Percentiles rank a stretch among this genome's conserved stretches.
phyloP scores from a whole-genome alignment of 2,113 vertebrate genomes.

The Rhynchomys soricoides region DNA sequence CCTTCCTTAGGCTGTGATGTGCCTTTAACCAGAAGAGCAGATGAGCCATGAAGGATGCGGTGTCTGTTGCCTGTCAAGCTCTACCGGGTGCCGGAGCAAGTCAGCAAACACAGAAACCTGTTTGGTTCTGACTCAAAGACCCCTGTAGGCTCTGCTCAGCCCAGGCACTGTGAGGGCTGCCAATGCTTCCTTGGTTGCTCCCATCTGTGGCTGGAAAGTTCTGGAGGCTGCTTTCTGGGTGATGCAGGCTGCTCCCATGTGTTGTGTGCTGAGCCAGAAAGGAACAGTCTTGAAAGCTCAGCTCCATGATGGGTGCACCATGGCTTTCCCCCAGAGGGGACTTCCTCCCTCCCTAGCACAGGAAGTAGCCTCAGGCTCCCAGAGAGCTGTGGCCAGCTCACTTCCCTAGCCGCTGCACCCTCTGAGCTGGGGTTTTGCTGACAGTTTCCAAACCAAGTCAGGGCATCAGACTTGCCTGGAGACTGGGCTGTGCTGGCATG shows the following conservation, averaged over 20 bases:
- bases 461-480: not conserved
- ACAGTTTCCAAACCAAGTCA: not conserved
- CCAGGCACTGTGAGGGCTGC: not conserved
- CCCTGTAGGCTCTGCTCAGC: not conserved
- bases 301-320: not conserved
- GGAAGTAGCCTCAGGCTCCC: conserved; percentile 42
- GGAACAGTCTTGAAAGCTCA: not conserved
- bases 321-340: not conserved
- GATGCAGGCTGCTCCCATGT: not conserved
- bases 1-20: not conserved
- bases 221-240: not conserved
- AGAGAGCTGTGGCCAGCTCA: not conserved
- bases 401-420: not conserved
- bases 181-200: not conserved
- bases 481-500: not conserved
- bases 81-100: rapidly evolving
- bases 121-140: not conserved
- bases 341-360: conserved; percentile 55
- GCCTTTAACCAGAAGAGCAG: not conserved
- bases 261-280: not conserved
- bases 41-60: not conserved
- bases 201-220: not conserved
- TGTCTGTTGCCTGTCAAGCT: not conserved
- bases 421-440: not conserved
- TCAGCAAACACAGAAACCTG: rapidly evolving